Percentiles rank a stretch among this genome's conserved stretches.
Conservation (phyloP, 2,113 vertebrate species). For the Prochilodus magdalenae region DNA sequence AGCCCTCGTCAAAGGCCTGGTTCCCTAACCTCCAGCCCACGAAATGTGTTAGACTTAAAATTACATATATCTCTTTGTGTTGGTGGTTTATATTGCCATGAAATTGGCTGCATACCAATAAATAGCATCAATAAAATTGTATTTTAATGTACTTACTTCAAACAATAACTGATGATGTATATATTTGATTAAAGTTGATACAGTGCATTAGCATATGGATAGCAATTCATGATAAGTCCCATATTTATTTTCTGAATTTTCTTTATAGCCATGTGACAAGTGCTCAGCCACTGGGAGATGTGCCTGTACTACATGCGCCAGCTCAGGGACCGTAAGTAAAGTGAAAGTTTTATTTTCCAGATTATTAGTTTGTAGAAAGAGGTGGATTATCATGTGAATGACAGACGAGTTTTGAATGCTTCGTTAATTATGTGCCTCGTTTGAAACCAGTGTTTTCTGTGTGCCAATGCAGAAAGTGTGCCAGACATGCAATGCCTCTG, state of each 20-base stretch:
- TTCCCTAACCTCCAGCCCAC: no score
- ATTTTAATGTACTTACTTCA: not conserved
- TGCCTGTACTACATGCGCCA: not conserved
- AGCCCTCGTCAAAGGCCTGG: no score
- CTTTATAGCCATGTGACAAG: constrained; percentile 1
- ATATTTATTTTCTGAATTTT: not conserved
- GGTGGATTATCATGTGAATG: not conserved
- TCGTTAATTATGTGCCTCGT: not conserved
- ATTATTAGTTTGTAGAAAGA: not conserved
- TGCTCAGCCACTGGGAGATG: constrained; percentile 24
- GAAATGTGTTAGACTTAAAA: no score
- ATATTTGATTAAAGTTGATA: no score
- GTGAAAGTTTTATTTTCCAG: not conserved
- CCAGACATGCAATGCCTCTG: constrained; percentile 62
- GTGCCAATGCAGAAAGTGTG: constrained; percentile 61
- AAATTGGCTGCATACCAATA: no score
- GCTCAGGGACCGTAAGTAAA: constrained; percentile 27
- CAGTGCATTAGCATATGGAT: no score
- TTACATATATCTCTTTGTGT: no score
- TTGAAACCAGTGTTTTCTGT: not conserved
- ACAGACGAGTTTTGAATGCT: not conserved
- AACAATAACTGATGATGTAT: no score
- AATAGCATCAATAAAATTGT: not conserved
- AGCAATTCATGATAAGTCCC: not conserved
- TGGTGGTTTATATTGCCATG: no score